Base-by-base conservation (phyloP, 2,797 vertebrate genomes). In the Lutjanus argentimaculatus region DNA sequence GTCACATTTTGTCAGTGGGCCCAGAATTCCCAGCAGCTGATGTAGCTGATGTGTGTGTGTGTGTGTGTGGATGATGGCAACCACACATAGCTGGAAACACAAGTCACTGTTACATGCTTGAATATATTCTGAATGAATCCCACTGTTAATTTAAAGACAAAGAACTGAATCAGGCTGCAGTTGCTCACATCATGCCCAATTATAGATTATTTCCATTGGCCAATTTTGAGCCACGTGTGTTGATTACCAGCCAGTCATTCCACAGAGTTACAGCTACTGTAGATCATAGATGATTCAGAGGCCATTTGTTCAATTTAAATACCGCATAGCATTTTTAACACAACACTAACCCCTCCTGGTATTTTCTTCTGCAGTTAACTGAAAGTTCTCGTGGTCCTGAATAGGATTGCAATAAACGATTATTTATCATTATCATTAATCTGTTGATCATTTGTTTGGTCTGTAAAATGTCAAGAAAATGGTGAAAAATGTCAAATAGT, bases 21-120 rank as follows among this genome's bases (percentile, higher is more conserved):
- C 81, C 85, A 89, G 80, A 87, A 87, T 86, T 86, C 58, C 82
- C 61, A 80, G 85, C 87, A 90, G 89, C 87, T 89, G 74, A 87
- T 83, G 68, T 53, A 67, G 79, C 75, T 85, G 67, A 79, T 80
- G 68, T 83, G 19, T 36, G 25, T 30, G n/a, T n/a, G n/a, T 80
- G 68, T 83, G 19, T 36, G 30, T 72, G 83, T 77, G 67, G 74
- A 84, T 71, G 80, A 79, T 65, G 75, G 69, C 84, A 83, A 79
- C 81, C 72, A 70, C 80, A 83, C 84, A 90, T 90, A 87, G 69
- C 77, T 91, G 87, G 53, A 86, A 82, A 85, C 72, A 78, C 73
- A 75, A 82, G 85, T 90, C 88, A 88, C 58, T n/a, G 72, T 84
- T 80, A 56, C 72, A 57, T 80, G 67, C 74, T 74, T 63, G 55